Evolutionary conservation across 2,888 invertebrate genomes (phyloP), one percentile per base, ranked within the genome.

Genomic region (Buathra laborator): DNA sequence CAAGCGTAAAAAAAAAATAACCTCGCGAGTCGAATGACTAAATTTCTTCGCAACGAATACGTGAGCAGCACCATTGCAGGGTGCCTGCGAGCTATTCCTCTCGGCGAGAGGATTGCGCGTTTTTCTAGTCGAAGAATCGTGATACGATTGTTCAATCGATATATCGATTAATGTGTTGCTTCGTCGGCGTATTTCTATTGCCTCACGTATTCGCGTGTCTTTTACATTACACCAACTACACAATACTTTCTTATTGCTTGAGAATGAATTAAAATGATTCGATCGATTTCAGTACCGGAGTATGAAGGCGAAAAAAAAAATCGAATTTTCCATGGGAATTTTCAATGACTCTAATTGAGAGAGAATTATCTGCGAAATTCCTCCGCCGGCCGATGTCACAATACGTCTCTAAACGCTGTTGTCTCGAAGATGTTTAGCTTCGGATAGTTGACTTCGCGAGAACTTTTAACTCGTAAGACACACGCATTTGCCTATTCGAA

Each of bases 81-180:
- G 29, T 32, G 7, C 32, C 43, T 62, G 68, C 56, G 19, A 24
- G 56, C 56, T 3, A 24, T 56, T 19, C 56, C 56, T 56, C 56
- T 56, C 24, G 19, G 19, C 9, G 56, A 24, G 51, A 68, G 59
- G 19, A 44, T 56, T 70, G 46, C n/a, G 56, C 16, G 43, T 68
- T 75, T 75, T 68, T 44, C 75, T 68, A 43, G 62, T 19, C 44
- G 76, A 14, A 81, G 51, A 81, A 81, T 81, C 81, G 81, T 70
- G 75, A 70, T 75, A 70, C 81, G 81, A 81, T 81, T 81, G 68
- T 81, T 70, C 62, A 68, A 81, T 75, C 81, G 68, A 81, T 74
- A 62, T 68, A 29, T 81, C 75, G 75, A 81, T 81, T 74, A 59
- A 68, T 66, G 67, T 53, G 68, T 75, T 9, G n/a, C 32, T 70